Evolutionary conservation across 2,797 vertebrate species (phyloP).

Genomic region (Taeniopygia guttata): DNA sequence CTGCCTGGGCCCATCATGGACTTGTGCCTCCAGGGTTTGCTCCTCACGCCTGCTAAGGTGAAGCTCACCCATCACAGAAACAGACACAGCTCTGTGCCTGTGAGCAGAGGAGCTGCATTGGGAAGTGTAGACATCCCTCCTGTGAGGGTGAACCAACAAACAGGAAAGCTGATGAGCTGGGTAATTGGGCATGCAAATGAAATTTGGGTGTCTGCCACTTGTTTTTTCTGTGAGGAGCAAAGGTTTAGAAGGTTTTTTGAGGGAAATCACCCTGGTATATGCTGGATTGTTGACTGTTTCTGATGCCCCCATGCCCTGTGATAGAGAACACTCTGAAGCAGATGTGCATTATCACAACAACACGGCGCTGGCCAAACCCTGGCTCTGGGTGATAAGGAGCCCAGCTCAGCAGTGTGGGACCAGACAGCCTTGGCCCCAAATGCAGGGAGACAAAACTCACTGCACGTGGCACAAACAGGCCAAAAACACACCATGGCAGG

Average conservation of each 20-base stretch:
- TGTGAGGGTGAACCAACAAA: not conserved
- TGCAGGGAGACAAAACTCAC: not conserved
- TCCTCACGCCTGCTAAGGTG: accelerated
- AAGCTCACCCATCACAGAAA: not conserved
- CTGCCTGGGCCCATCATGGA: not conserved
- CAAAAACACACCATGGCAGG: accelerated
- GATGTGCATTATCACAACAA: not conserved
- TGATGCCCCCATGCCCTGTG: not conserved
- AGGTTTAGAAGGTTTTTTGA: not conserved
- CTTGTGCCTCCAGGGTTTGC: not conserved
- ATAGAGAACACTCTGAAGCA: not conserved
- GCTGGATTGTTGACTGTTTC: not conserved
- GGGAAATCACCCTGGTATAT: not conserved
- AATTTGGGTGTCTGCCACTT: not conserved
- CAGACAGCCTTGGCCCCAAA: not conserved
- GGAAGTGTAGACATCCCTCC: not conserved
- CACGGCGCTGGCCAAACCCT: accelerated
- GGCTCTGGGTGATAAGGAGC: not conserved
- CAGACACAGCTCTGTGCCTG: not conserved
- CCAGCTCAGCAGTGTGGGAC: not conserved
- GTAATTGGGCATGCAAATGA: not conserved
- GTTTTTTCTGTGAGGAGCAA: not conserved
- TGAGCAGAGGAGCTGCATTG: accelerated
- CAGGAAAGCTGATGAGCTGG: not conserved
- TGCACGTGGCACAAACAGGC: accelerated